These are phyloP conservation scores for Tokudaia tokunoshimensis DNA, from an alignment of 2,797 vertebrate genomes.

Conservation along the genomic window DNA sequence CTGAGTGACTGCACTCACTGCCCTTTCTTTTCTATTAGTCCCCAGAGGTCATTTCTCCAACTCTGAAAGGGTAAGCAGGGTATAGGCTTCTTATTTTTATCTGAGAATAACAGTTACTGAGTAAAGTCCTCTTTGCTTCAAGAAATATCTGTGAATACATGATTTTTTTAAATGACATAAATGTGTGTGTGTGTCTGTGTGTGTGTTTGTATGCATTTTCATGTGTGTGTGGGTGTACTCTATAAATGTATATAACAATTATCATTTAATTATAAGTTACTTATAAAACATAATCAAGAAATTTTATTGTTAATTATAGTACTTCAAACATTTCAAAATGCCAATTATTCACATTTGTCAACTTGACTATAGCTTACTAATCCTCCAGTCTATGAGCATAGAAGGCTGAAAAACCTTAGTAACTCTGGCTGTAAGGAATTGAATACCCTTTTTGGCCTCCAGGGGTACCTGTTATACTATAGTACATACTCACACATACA, in stretches of 20 bases:
- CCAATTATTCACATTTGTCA: background rate
- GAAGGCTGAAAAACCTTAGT: background rate
- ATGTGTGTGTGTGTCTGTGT: background rate
- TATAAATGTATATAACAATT: too few species aligned
- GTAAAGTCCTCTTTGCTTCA: background rate
- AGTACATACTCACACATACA: background rate
- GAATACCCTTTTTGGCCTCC: accelerated
- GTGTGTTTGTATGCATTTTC: background rate
- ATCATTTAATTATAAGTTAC: background rate
- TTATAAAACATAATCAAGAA: background rate
- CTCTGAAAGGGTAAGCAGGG: background rate
- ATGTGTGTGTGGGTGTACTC: background rate
- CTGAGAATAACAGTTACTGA: background rate
- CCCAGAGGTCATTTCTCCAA: background rate
- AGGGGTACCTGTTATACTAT: background rate
- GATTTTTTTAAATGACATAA: background rate
- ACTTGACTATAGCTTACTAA: background rate
- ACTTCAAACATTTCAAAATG: background rate
- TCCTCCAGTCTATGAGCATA: background rate
- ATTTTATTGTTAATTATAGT: background rate
- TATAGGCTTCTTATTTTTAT: background rate
- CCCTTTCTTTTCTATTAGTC: background rate
- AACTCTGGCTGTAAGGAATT: too few species aligned
- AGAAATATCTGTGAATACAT: background rate
- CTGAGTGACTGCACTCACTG: background rate